phyloP scores from a whole-genome alignment of 2,113 vertebrate species.

The Cynopterus brachyotis region DNA sequence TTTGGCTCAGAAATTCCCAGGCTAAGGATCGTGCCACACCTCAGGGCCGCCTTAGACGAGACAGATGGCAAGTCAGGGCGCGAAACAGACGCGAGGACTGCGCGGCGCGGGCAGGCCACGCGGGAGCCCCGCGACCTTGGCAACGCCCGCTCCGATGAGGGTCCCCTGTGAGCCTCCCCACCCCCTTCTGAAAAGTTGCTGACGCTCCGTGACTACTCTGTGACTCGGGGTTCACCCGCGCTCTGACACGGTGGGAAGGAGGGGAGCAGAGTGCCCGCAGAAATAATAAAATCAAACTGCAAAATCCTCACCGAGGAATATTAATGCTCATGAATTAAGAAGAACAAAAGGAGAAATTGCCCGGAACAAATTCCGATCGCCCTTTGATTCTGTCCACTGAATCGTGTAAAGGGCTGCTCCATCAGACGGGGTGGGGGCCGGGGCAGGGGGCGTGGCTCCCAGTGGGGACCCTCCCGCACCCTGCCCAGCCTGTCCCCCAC shows the following conservation, averaged over 20 bases:
- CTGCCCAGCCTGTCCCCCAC: not conserved
- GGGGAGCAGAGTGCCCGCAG: not conserved
- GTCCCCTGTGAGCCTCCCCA: not conserved
- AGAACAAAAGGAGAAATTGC: slow-evolving; percentile 75
- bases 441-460: not conserved
- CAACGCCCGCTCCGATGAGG: not conserved
- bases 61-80: not conserved
- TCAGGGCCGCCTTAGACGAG: not conserved
- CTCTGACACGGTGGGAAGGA: not conserved
- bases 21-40: not conserved
- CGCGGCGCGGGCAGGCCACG: not conserved
- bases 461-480: not conserved
- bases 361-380: slow-evolving; percentile 66
- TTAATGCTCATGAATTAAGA: slow-evolving; percentile 75
- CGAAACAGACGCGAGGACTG: not conserved
- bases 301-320: slow-evolving; percentile 69
- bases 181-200: slow-evolving; percentile 11
- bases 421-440: not conserved
- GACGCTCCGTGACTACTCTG: not conserved
- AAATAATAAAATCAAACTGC: slow-evolving; percentile 20
- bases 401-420: slow-evolving; percentile 20
- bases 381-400: slow-evolving; percentile 74
- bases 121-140: not conserved
- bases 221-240: not conserved
- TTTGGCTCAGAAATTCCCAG: not conserved